Evolutionary conservation across 2,113 vertebrate species (phyloP).

Genomic region (Dicerorhinus sumatrensis): DNA sequence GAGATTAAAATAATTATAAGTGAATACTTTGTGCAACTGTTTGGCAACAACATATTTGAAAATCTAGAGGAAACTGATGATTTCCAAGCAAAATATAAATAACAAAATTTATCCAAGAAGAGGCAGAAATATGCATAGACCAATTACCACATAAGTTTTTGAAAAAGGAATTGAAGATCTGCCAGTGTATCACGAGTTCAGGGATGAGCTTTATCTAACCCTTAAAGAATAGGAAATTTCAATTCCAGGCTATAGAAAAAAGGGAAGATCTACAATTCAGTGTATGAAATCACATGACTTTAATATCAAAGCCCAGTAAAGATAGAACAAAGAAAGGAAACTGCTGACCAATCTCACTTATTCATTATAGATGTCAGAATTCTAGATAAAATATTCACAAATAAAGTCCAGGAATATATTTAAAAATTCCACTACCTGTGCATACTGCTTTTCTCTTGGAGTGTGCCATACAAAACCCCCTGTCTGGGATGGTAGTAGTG

Average conservation of each 20-base stretch:
- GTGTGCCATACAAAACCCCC: background rate
- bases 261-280: background rate
- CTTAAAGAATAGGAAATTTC: background rate
- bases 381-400: background rate
- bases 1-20: background rate
- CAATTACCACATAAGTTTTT: background rate
- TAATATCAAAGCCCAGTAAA: background rate
- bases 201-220: background rate
- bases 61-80: conserved; percentile 19
- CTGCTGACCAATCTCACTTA: background rate
- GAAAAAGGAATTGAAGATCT: background rate
- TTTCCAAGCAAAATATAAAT: conserved; percentile 6
- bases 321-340: background rate
- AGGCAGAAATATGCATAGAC: background rate
- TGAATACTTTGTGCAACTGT: background rate
- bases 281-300: background rate
- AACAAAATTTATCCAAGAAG: background rate
- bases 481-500: background rate
- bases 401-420: conserved; percentile 8
- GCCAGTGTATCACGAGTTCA: background rate
- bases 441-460: background rate
- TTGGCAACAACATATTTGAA: background rate
- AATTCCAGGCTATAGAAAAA: background rate
- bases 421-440: background rate
- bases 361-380: background rate